Conservation (phyloP, 1,140 invertebrate genomes). For the Nasonia vitripennis region DNA sequence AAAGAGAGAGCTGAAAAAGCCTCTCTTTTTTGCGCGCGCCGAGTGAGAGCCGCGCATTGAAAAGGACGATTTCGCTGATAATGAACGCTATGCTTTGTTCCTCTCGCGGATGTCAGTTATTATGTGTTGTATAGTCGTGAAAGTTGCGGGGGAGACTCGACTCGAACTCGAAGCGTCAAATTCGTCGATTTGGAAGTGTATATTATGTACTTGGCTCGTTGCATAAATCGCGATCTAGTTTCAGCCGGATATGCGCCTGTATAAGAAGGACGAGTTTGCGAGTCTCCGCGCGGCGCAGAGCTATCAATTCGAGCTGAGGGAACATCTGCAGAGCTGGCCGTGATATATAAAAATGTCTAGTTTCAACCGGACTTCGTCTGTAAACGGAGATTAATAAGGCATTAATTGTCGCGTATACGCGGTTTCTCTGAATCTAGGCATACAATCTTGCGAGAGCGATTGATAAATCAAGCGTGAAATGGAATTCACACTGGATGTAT, state of each 20-base stretch:
- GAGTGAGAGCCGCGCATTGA: no score
- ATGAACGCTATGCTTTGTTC: no score
- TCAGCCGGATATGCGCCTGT: no score
- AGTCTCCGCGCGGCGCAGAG: no score
- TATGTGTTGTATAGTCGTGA: not conserved
- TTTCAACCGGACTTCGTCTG: not conserved
- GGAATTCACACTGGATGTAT: no score
- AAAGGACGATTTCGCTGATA: no score
- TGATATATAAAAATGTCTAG: not conserved
- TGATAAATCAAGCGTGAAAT: no score
- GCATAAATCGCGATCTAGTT: not conserved
- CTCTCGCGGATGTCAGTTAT: not conserved
- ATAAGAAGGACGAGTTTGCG: not conserved
- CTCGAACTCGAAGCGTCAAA: no score
- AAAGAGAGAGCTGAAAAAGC: not conserved
- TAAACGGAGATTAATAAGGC: not conserved
- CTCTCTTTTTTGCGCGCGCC: not conserved
- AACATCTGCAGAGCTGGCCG: no score
- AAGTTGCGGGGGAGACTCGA: not conserved
- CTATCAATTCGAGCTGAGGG: no score
- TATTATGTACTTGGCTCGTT: not conserved
- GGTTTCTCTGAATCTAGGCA: not conserved
- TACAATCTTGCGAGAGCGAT: not conserved
- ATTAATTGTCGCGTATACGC: not conserved
- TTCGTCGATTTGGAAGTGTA: no score